Evolutionary conservation across 2,113 vertebrate genomes (phyloP), one percentile per base, ranked within the genome.

Genomic region (Pomatostomus ruficeps): DNA sequence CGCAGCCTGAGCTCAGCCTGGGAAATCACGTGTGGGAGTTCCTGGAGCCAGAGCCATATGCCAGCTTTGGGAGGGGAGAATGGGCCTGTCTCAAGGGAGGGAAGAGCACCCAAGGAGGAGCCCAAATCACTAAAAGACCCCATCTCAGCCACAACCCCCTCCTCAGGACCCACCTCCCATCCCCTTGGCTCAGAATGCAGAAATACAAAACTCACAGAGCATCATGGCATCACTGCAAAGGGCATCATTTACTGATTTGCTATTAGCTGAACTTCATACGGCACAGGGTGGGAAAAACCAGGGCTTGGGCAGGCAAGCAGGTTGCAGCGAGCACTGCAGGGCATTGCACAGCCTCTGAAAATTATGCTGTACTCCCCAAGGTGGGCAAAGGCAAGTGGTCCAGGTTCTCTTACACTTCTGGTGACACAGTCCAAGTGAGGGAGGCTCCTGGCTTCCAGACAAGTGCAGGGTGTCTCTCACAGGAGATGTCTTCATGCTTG

Each of bases 21-120:
- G 82, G 71, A 91, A 93, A 92, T 93, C 88, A 77, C 13, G 5
- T 71, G 55, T 6, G 3, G 78, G 81, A 91, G 93, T 55, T 95
- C 54, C 68, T 31, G 45, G 61, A 75, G 88, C 92, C 93, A 85
- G 65, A 91, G 86, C 93, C 83, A 85, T 94, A 81, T 91, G 73
- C 83, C 82, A 71, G 65, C 49, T 88, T 76, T 57, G 82, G 75
- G 71, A 78, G 28, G 57, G 63, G 4, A 65, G 36, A 59, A 11
- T 6, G 22, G 26, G 31, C 29, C 31, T 46, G 46, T 38, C 52
- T 66, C n/a, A 12, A 31, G 38, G 71, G 35, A 70, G 25, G 2
- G 0, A 73, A 82, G 54, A 16, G 36, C 16, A 78, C 57, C 78
- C 3, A 2, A 88, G 38, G 26, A 92, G 35, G 21, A 66, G 38